Percentiles rank a stretch among this genome's conserved stretches.
phyloP scores from a whole-genome alignment of 2,113 vertebrate genomes.

The Manacus vitellinus region DNA sequence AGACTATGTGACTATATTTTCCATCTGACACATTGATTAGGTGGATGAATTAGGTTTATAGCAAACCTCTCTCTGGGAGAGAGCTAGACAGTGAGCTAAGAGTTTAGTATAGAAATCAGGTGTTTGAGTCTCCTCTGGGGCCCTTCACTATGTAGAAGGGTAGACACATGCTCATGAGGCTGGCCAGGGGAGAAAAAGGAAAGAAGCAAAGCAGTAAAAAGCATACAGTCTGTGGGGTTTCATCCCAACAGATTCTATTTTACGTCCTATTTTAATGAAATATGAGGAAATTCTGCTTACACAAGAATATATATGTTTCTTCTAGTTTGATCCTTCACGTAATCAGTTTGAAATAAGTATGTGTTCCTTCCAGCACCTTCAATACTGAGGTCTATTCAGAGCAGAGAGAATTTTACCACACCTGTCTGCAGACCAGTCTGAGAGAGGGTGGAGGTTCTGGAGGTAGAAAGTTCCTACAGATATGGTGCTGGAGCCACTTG shows the following conservation, averaged over 20 bases:
- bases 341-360: neutral
- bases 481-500: neutral
- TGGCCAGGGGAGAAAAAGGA: neutral
- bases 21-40: neutral
- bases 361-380: neutral
- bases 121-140: accelerated
- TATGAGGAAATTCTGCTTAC: neutral
- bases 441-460: neutral
- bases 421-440: neutral
- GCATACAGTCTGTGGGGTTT: neutral
- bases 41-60: neutral
- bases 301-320: neutral
- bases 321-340: neutral
- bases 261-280: neutral
- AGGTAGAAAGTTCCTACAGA: neutral
- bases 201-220: neutral
- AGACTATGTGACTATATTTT: neutral
- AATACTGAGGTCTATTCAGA: neutral
- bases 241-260: neutral
- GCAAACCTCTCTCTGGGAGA: neutral
- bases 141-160: accelerated
- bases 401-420: neutral
- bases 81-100: neutral
- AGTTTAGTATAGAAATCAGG: neutral
- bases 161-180: neutral